Conservation (phyloP, 2,797 vertebrate genomes). For the Chaunax sp. region DNA sequence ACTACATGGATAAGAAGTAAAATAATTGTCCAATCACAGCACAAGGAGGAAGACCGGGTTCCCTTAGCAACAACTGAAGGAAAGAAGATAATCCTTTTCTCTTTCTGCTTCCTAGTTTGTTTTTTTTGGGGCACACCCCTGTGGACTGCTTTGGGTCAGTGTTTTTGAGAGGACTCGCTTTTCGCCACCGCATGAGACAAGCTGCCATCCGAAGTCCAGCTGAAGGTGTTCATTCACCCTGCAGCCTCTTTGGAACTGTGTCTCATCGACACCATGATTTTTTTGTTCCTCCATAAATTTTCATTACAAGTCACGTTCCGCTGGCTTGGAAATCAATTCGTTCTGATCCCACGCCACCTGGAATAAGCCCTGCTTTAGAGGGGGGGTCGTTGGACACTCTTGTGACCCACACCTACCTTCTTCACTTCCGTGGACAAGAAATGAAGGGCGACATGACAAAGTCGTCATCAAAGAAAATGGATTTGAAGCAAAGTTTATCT, state of each 20-base stretch:
- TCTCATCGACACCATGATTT: conserved; percentile 58
- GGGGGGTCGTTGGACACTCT: conserved; percentile 40
- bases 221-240: conserved; percentile 35
- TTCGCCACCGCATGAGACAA: conserved; percentile 57
- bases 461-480: conserved; percentile 67
- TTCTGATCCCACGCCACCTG: conserved; percentile 72
- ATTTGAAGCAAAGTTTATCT: conserved; percentile 69
- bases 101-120: conserved; percentile 60
- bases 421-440: conserved; percentile 52
- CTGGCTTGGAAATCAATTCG: conserved; percentile 69
- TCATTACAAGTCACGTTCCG: conserved; percentile 71
- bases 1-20: conserved; percentile 79
- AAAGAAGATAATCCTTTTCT: conserved; percentile 77
- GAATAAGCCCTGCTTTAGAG: conserved; percentile 67
- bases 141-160: conserved; percentile 74
- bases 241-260: conserved; percentile 39
- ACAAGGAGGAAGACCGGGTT: conserved; percentile 81
- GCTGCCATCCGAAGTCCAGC: conserved; percentile 68
- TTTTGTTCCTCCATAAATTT: conserved; percentile 54
- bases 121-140: conserved; percentile 71
- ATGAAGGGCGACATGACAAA: conserved; percentile 70
- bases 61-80: conserved; percentile 83
- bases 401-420: conserved; percentile 49
- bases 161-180: conserved; percentile 64
- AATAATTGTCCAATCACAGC: conserved; percentile 84